Evolutionary conservation across 2,113 vertebrate species (phyloP).

Genomic region (Psophia crepitans): DNA sequence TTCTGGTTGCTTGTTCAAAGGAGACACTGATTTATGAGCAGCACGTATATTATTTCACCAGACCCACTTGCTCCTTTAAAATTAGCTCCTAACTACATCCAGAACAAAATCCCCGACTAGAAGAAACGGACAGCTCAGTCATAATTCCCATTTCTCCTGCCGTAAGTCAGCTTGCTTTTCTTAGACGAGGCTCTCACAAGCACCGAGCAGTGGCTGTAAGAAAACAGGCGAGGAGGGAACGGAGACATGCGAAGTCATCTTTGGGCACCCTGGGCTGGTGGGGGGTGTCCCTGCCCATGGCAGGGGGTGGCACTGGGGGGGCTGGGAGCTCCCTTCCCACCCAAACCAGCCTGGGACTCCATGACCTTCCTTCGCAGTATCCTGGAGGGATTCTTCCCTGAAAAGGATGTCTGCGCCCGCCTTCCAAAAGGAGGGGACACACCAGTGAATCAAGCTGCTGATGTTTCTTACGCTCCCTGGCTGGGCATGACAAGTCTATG

Average conservation of each 20-base stretch:
- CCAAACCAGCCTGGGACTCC: no score
- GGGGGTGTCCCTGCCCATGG: no score
- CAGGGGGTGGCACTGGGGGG: no score
- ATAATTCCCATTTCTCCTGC: neutral
- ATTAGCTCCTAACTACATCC: neutral
- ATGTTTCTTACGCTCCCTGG: accelerated
- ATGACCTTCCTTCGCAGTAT: neutral
- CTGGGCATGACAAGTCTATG: neutral
- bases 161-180: slow-evolving; percentile 5
- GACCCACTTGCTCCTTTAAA: slow-evolving; percentile 3
- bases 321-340: no score
- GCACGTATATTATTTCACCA: neutral
- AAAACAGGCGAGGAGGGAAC: neutral
- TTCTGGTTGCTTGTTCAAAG: neutral
- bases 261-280: no score
- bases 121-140: neutral
- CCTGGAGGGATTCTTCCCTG: neutral
- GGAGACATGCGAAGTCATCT: slow-evolving; percentile 6
- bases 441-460: accelerated
- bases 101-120: neutral
- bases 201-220: neutral
- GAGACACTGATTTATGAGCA: neutral
- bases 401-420: neutral
- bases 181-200: neutral
- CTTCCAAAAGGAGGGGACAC: neutral